phyloP scores from a whole-genome alignment of 2,888 invertebrate species.

The Ptilodon capucinus region DNA sequence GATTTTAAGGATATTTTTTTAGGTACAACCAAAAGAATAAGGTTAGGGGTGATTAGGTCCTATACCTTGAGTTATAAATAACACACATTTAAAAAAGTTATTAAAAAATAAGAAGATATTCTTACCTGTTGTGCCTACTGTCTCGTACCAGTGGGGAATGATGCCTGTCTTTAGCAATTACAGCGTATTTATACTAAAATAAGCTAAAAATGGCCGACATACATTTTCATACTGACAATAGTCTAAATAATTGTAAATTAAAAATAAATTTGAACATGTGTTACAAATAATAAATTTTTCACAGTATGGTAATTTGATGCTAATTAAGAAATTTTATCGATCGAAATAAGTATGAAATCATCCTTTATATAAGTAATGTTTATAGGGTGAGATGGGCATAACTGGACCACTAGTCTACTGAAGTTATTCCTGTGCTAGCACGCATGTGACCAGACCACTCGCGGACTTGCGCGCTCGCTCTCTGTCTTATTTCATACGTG shows the following conservation, averaged over 20 bases:
- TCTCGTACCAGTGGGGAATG: neutral
- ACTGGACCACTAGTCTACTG: too few species aligned
- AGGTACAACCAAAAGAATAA: too few species aligned
- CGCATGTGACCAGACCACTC: too few species aligned
- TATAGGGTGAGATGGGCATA: neutral
- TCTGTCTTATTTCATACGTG: too few species aligned
- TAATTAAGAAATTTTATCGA: too few species aligned
- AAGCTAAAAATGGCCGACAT: too few species aligned
- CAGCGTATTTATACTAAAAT: neutral
- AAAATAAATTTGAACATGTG: neutral
- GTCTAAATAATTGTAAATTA: neutral
- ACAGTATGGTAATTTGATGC: neutral
- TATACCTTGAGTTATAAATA: too few species aligned
- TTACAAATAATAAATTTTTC: neutral
- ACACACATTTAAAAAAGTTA: neutral
- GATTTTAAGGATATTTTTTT: too few species aligned
- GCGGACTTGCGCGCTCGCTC: too few species aligned
- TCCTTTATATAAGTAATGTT: neutral
- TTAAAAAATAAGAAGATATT: neutral
- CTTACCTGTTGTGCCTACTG: neutral
- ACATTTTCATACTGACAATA: too few species aligned
- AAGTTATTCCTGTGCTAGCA: too few species aligned
- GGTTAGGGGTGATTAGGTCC: too few species aligned
- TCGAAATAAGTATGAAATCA: neutral
- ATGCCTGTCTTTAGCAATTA: neutral